Evolutionary conservation across 1,140 invertebrate species (phyloP).

Genomic region (Cotesia glomerata): DNA sequence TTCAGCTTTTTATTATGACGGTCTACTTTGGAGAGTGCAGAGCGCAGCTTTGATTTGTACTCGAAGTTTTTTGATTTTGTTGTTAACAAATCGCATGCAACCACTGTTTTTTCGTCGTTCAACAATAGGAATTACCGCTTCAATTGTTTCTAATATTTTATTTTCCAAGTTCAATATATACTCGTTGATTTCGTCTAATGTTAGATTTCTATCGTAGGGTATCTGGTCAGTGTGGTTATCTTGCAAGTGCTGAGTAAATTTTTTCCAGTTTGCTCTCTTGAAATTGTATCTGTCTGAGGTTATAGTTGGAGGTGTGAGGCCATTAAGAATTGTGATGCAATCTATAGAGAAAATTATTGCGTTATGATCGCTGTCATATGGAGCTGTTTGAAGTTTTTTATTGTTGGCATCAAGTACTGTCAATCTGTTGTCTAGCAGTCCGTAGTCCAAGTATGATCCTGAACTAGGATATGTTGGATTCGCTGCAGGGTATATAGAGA

Average conservation of each 20-base stretch:
- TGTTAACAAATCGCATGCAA: background rate
- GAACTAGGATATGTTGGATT: background rate
- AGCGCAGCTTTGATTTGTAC: background rate
- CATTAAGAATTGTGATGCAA: background rate
- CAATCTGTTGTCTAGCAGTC: background rate
- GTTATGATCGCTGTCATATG: background rate
- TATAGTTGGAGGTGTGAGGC: background rate
- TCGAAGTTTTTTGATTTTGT: background rate
- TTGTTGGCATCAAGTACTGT: background rate
- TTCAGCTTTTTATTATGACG: background rate
- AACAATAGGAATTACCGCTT: background rate
- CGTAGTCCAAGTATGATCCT: conserved; percentile 10
- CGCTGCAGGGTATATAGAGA: background rate
- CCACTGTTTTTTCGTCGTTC: background rate
- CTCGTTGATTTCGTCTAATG: conserved; percentile 15
- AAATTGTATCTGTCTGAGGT: background rate
- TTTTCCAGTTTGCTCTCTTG: conserved; percentile 25
- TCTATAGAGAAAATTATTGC: background rate
- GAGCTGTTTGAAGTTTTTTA: background rate
- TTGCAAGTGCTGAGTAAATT: conserved; percentile 10
- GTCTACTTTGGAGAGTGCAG: conserved; percentile 6
- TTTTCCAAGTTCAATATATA: background rate
- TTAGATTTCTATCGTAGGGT: conserved; percentile 17
- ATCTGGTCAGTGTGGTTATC: background rate
- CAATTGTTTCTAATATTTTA: conserved; percentile 1